Evolutionary conservation across 2,888 invertebrate genomes (phyloP), one percentile per base, ranked within the genome.

Genomic region (Reticulitermes lucifugus): DNA sequence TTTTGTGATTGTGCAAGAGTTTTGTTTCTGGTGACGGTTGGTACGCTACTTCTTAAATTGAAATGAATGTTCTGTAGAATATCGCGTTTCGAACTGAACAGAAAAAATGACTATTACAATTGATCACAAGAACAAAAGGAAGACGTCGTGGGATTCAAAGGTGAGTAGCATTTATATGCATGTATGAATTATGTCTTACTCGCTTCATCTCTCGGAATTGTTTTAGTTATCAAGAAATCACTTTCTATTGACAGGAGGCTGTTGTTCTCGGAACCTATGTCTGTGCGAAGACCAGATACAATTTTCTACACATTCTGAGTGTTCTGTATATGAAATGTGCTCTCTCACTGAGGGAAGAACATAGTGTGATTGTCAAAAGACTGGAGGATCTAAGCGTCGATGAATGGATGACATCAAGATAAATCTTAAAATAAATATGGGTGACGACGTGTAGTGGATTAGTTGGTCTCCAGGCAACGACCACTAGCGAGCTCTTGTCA

Each of bases 111-210:
- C 91, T 88, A 90, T 92, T 88, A 90, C 91, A 88, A 91, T 92
- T 91, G 92, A 92, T 87, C 91, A 91, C 89, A 92, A 91, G 18
- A 85, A 88, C 85, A 89, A 89, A 87, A 91, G 92, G 88, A 92
- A 92, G 89, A 91, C 90, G 86, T 93, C 93, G 87, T 92, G 92
- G 92, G 93, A 93, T 88, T 93, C 92, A 71, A 92, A 92, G 92
- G 92, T 92, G 89, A 90, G 90, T 84, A 90, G 89, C 70, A 3
- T 73, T 80, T 55, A 6, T 25, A 29, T 25, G 79, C 18, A 51
- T 51, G 4, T 35, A 4, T 35, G 35, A 35, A 35, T 35, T 35
- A 35, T 35, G 35, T 35, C 35, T 35, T 35, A 35, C 35, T 25
- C 25, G 25, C 25, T 35, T 35, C 46, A 6, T 46, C 46, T 46